Conservation (phyloP, 2,113 vertebrate species). For the Pomatostomus ruficeps region DNA sequence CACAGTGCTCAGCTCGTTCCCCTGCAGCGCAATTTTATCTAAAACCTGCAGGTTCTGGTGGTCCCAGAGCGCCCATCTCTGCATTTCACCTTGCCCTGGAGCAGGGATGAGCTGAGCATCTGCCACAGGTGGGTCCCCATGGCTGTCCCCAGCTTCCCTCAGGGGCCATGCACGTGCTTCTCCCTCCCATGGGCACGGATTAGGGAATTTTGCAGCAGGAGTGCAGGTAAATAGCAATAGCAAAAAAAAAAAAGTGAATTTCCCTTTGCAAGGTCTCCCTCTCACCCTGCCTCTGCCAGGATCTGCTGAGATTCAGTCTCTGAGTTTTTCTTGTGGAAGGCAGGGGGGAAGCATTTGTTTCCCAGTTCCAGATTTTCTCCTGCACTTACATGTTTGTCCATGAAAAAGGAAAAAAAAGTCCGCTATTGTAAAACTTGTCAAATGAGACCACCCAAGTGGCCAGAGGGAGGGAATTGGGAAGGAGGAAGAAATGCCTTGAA, state of each 20-base stretch:
- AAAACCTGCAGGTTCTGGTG: not conserved
- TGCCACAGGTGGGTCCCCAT: not conserved
- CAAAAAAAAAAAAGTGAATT: not conserved
- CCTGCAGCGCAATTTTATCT: not conserved
- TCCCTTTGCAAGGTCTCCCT: not conserved
- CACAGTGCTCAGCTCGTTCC: not conserved
- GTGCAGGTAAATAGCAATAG: not conserved
- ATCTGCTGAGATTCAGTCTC: not conserved
- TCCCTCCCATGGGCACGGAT: fast-evolving
- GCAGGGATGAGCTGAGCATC: not conserved
- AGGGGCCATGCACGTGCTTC: fast-evolving
- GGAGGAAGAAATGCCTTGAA: constrained; percentile 57
- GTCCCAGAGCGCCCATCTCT: not conserved
- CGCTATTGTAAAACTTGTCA: constrained; percentile 43
- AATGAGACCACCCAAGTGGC: constrained; percentile 62
- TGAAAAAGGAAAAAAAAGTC: not conserved
- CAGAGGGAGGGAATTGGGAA: constrained; percentile 26
- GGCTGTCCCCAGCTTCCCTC: not conserved
- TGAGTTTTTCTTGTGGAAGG: not conserved
- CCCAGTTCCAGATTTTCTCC: constrained; percentile 27
- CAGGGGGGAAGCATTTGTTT: not conserved
- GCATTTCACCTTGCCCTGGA: not conserved
- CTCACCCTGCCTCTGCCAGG: not conserved
- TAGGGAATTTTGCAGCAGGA: not conserved
- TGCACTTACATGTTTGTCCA: constrained; percentile 17